Evolutionary conservation across 2,113 vertebrate genomes (phyloP).

Genomic region (Chiloscyllium plagiosum): DNA sequence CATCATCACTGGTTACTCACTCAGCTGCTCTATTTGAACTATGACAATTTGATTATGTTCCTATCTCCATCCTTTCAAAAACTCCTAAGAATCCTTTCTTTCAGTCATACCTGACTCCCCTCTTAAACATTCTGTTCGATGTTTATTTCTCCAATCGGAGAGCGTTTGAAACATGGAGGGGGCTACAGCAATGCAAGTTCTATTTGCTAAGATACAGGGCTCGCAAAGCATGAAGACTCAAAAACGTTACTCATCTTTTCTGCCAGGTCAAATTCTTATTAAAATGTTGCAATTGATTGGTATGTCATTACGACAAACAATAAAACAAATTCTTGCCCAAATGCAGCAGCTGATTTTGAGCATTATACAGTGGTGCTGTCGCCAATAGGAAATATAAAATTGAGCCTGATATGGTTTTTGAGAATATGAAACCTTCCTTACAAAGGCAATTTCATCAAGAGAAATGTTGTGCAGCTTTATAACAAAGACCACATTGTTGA

Average conservation of each 20-base stretch:
- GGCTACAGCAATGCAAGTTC: not conserved
- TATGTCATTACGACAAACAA: not conserved
- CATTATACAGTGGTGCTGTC: not conserved
- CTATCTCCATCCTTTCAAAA: not conserved
- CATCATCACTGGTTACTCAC: not conserved
- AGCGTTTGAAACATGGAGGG: not conserved
- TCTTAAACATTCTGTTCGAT: not conserved
- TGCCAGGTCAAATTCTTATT: not conserved
- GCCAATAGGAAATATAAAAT: not conserved
- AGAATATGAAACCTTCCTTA: not conserved
- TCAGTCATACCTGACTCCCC: not conserved
- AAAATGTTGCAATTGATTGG: constrained; percentile 5
- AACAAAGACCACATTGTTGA: constrained; percentile 14
- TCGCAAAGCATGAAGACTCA: not conserved
- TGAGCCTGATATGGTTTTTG: not conserved
- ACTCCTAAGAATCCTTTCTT: not conserved
- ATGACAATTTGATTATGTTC: not conserved
- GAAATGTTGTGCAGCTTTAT: not conserved
- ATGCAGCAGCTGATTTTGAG: not conserved
- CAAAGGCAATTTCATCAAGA: constrained; percentile 9
- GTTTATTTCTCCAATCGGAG: not conserved
- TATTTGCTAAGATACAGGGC: not conserved
- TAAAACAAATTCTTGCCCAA: not conserved
- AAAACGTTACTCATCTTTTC: not conserved
- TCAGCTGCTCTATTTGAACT: not conserved